These are phyloP conservation scores for Athalia circularis DNA, from an alignment of 2,888 invertebrate species.

Conservation along the genomic window DNA sequence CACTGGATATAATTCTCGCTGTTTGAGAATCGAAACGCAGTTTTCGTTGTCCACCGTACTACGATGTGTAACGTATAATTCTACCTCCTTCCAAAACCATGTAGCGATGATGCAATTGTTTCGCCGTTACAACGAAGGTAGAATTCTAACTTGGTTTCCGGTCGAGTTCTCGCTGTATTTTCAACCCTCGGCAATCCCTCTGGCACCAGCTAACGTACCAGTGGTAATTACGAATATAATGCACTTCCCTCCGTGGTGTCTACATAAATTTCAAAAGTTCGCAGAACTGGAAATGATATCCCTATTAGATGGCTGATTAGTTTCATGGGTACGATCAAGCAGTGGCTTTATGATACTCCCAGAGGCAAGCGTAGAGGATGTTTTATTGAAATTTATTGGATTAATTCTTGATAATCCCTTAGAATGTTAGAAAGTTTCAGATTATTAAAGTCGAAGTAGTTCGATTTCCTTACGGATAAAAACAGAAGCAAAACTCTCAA, in stretches of 20 bases:
- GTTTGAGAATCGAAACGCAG: constrained; percentile 27
- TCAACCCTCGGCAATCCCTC: constrained; percentile 2
- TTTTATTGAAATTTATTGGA: too few species aligned
- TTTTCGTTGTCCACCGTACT: constrained; percentile 23
- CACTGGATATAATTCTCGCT: constrained; percentile 22
- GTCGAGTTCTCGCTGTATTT: constrained; percentile 18
- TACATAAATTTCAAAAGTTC: background rate
- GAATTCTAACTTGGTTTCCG: constrained; percentile 25
- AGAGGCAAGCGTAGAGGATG: too few species aligned
- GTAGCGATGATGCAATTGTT: constrained; percentile 18
- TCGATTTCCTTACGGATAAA: too few species aligned
- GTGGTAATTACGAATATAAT: background rate
- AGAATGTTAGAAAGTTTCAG: too few species aligned
- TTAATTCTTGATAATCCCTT: too few species aligned
- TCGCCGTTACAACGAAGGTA: background rate
- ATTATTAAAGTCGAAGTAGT: too few species aligned
- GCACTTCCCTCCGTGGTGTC: background rate
- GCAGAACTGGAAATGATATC: too few species aligned
- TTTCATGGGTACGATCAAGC: too few species aligned
- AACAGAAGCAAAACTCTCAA: too few species aligned
- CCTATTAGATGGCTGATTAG: too few species aligned
- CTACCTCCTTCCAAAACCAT: background rate
- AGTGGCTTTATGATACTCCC: too few species aligned
- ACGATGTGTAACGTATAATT: background rate
- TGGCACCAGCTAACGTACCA: background rate